Percentiles rank a stretch among this genome's conserved stretches.
These are phyloP conservation scores for Turritopsis rubra DNA, from an alignment of 30 jellyfish, hydroid and myxozoan species.

Conservation along the genomic window DNA sequence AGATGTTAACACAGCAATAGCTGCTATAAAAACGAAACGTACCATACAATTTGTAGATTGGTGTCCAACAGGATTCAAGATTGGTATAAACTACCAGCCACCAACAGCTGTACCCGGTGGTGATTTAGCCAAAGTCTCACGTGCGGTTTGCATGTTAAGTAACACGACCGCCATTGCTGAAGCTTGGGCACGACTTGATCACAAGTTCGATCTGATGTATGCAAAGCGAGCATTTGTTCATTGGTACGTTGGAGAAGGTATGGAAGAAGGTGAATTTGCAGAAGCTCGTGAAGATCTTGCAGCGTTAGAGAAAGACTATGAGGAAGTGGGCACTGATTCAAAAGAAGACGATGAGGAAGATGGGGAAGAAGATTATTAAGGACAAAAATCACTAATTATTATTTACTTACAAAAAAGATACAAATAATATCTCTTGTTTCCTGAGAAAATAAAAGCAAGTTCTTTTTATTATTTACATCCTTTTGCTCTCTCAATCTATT, in stretches of 20 bases:
- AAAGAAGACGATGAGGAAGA: constrained; percentile 38
- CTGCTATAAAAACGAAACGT: constrained; percentile 61
- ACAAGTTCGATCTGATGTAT: constrained; percentile 37
- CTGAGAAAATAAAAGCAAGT: background rate
- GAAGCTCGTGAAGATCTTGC: constrained; percentile 97
- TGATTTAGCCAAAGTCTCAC: constrained; percentile 26
- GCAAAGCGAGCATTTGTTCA: constrained; percentile 49
- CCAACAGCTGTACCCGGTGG: constrained; percentile 60
- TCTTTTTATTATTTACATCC: background rate
- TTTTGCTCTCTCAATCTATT: background rate
- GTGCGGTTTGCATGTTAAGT: constrained; percentile 43
- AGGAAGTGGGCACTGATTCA: constrained; percentile 64
- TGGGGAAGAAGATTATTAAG: constrained; percentile 25
- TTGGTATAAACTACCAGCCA: constrained; percentile 78
- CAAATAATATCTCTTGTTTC: background rate
- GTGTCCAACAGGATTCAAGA: constrained; percentile 84
- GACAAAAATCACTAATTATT: background rate
- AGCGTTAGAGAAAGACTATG: constrained; percentile 76
- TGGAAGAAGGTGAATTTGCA: constrained; percentile 96
- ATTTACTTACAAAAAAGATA: background rate
- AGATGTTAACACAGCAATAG: constrained; percentile 84
- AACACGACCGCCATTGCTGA: constrained; percentile 46
- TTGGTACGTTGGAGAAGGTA: constrained; percentile 50
- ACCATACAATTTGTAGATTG: constrained; percentile 84
- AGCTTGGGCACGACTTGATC: constrained; percentile 45